phyloP scores from a whole-genome alignment of 2,888 invertebrate species.

The Philaethria dido region DNA sequence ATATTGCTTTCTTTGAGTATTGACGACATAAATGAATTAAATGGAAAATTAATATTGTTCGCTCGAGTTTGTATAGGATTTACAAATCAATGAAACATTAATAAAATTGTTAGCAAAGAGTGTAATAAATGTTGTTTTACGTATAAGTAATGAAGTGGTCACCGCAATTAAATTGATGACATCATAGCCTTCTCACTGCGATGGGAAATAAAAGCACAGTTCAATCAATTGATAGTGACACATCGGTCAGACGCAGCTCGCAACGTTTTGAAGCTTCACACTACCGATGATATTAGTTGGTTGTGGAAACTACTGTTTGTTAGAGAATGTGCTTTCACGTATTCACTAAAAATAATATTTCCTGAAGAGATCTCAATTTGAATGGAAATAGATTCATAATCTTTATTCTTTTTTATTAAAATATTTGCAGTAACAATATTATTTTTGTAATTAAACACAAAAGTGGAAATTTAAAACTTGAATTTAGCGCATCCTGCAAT shows the following conservation, averaged over 20 bases:
- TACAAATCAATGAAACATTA: conserved; percentile 45
- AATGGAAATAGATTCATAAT: too few relatives aligned
- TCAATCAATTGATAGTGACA: conserved; percentile 64
- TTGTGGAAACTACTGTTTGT: neutral
- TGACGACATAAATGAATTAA: neutral
- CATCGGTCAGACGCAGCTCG: conserved; percentile 33
- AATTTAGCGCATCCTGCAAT: too few relatives aligned
- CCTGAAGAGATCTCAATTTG: too few relatives aligned
- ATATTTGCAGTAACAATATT: too few relatives aligned
- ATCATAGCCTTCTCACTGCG: conserved; percentile 68
- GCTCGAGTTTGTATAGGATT: conserved; percentile 47
- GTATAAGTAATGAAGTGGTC: conserved; percentile 63
- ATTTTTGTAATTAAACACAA: too few relatives aligned
- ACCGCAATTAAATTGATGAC: conserved; percentile 79
- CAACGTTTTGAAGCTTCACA: neutral
- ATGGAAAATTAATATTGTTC: neutral
- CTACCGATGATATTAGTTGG: neutral
- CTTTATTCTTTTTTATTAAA: too few relatives aligned
- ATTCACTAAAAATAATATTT: too few relatives aligned
- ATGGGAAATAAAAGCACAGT: conserved; percentile 76
- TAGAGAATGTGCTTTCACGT: too few relatives aligned
- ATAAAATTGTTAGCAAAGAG: conserved; percentile 19
- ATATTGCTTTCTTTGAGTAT: neutral
- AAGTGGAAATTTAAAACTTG: too few relatives aligned
- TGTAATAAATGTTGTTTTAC: conserved; percentile 50